phyloP scores from a whole-genome alignment of 2,888 invertebrate genomes.

The Stegana nigrithorax region DNA sequence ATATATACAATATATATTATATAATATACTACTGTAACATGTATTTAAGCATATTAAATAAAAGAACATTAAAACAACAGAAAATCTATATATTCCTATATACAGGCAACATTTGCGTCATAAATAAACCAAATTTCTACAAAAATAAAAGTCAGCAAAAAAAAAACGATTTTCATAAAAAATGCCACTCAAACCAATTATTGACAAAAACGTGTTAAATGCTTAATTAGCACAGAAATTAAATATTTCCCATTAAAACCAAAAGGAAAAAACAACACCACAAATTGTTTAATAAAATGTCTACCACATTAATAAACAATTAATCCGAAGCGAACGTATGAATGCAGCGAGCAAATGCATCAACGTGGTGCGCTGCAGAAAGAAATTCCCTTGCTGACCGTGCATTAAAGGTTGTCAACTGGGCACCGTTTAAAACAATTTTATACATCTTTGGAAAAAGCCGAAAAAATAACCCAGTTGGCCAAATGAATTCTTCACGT shows the following conservation, averaged over 20 bases:
- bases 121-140: slow-evolving; percentile 16
- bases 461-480: slow-evolving; percentile 7
- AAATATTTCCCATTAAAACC: slow-evolving; percentile 32
- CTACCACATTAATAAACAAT: slow-evolving; percentile 49
- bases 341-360: too few species aligned
- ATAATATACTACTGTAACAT: slow-evolving; percentile 45
- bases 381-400: too few species aligned
- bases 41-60: slow-evolving; percentile 55
- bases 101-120: slow-evolving; percentile 17
- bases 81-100: too few species aligned
- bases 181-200: slow-evolving; percentile 10
- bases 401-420: too few species aligned
- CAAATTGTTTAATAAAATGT: slow-evolving; percentile 16
- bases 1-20: slow-evolving; percentile 27
- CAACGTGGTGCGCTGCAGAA: too few species aligned
- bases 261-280: slow-evolving; percentile 14
- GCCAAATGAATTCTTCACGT: slow-evolving; percentile 6
- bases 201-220: slow-evolving; percentile 40
- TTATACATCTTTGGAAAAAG: too few species aligned
- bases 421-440: too few species aligned
- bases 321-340: too few species aligned
- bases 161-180: slow-evolving; percentile 39
- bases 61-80: slow-evolving; percentile 32
- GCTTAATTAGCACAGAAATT: slow-evolving; percentile 48
- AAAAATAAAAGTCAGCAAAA: slow-evolving; percentile 29